Percentiles rank a stretch among this genome's conserved stretches.
These are phyloP conservation scores for Drosophila yakuba DNA, from an alignment of 1,140 invertebrate species.

Conservation along the genomic window DNA sequence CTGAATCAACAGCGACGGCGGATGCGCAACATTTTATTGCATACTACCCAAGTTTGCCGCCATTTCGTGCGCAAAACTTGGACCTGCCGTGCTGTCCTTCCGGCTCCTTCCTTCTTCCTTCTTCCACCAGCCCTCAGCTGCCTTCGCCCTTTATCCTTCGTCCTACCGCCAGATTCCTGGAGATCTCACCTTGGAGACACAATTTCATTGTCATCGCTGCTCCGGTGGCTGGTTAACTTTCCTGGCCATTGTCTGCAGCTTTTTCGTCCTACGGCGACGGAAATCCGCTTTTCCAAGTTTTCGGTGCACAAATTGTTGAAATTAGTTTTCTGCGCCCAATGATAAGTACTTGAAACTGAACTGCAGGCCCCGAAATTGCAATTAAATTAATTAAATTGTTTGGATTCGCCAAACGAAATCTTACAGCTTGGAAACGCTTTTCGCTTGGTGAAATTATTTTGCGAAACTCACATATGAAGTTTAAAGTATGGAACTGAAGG, in stretches of 20 bases:
- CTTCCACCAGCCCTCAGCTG: not conserved
- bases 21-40: constrained; percentile 80
- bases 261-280: constrained; percentile 20
- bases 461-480: no score
- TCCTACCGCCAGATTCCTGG: constrained; percentile 6
- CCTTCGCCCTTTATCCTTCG: not conserved
- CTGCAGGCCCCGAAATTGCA: constrained; percentile 66
- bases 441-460: not conserved
- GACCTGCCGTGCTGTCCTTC: constrained; percentile 30
- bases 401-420: constrained; percentile 22
- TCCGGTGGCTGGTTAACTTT: constrained; percentile 66
- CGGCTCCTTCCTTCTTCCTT: not conserved
- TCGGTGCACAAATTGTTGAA: constrained; percentile 79
- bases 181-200: constrained; percentile 50
- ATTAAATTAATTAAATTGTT: constrained; percentile 81
- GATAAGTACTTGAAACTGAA: constrained; percentile 78
- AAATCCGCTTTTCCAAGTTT: constrained; percentile 79
- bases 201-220: constrained; percentile 75
- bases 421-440: not conserved
- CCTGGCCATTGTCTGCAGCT: constrained; percentile 71
- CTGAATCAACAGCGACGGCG: constrained; percentile 68
- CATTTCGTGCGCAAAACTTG: constrained; percentile 63
- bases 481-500: not conserved
- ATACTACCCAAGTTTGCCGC: constrained; percentile 62
- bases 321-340: constrained; percentile 79